Conservation (phyloP, 2,797 vertebrate genomes). For the Fratercula arctica region DNA sequence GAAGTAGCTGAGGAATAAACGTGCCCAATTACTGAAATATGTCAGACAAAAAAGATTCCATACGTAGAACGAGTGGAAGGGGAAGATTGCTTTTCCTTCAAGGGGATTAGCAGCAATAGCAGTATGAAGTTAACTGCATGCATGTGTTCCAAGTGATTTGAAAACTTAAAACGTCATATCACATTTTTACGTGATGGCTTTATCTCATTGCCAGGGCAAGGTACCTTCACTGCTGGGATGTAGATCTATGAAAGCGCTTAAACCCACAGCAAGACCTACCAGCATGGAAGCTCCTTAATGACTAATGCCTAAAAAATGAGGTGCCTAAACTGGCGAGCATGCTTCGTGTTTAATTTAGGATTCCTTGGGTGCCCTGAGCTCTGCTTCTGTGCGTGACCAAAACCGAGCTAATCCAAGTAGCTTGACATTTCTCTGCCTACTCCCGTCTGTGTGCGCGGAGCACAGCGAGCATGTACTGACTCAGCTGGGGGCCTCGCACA, state of each 20-base stretch:
- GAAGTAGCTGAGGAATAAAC: constrained; percentile 45
- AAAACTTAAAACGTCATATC: constrained; percentile 10
- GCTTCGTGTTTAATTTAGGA: not conserved
- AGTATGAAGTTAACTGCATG: not conserved
- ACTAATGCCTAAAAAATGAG: not conserved
- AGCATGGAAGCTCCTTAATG: not conserved
- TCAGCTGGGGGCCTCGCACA: constrained; percentile 34
- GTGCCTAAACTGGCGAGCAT: not conserved
- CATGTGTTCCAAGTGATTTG: constrained; percentile 19
- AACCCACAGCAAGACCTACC: not conserved
- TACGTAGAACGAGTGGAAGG: not conserved
- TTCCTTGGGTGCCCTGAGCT: not conserved
- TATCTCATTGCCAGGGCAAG: not conserved
- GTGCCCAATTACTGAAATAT: constrained; percentile 59
- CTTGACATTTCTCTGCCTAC: constrained; percentile 66
- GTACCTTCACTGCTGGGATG: not conserved
- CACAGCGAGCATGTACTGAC: not conserved
- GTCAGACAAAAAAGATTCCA: constrained; percentile 50
- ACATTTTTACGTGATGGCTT: not conserved
- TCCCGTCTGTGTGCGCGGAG: constrained; percentile 20
- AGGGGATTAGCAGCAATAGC: constrained; percentile 12
- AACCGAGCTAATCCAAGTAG: constrained; percentile 33
- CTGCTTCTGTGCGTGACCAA: constrained; percentile 13
- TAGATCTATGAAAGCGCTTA: not conserved
- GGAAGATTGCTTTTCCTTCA: constrained; percentile 44